Base-by-base conservation (phyloP, 2,797 vertebrate species). In the Rachycentron canadum region DNA sequence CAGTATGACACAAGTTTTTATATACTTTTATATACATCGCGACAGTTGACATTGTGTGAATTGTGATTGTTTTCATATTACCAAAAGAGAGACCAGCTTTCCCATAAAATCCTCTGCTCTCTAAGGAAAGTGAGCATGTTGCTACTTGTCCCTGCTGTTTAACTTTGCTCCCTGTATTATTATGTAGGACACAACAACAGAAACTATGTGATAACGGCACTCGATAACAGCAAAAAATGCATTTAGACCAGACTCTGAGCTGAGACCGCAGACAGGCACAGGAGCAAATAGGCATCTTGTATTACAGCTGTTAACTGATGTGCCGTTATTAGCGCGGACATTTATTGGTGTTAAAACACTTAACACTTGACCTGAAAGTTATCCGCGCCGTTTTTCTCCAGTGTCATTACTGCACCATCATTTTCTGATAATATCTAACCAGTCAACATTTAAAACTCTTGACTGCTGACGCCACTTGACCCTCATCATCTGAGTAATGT, bases 61-160 rank as follows among this genome's bases (percentile, higher is more conserved):
- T n/a, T n/a, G n/a, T n/a, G n/a, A n/a, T n/a, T n/a, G n/a, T n/a
- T n/a, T n/a, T n/a, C n/a, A 23, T 34, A 21, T 72, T 11, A 19
- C 73, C 38, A 11, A 25, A 47, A 58, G 17, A 58, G 59, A 49
- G 9, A 49, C 17, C 41, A 23, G 7, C 0, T 45, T 69, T 64
- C 17, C 26, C 19, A 14, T 50, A 9, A 80, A 66, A 0, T 0
- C 40, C 14, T 32, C 17, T 14, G 28, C 36, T 49, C 3, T 58
- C 23, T 61, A 1, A 12, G 32, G n/a, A 23, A 47, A 56, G 47
- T 4, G n/a, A 68, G 53, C 76, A 3, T 73, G 70, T 73, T 0
- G 1, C 73, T 28, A 34, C 86, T 38, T 26, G 58, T 65, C 49
- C 16, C 11, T 0, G 36, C n/a, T 1, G 23, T 41, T 40, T 65